Conservation (phyloP, 2,888 invertebrate genomes). For the Rambutsinella grinnellia region DNA sequence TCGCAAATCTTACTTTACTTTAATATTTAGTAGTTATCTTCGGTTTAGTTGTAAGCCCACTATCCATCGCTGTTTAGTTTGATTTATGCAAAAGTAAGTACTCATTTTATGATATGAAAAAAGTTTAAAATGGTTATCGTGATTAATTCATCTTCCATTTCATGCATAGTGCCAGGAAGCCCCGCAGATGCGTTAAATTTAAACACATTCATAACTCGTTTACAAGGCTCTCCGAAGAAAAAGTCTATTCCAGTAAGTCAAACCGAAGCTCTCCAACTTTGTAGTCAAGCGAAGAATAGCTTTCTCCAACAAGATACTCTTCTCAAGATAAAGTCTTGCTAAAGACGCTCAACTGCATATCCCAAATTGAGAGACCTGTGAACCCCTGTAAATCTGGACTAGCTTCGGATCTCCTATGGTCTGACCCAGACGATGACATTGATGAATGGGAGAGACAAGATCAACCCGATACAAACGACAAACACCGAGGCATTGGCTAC, state of each 20-base stretch:
- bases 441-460: conserved; percentile 42
- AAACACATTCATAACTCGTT: conserved; percentile 1
- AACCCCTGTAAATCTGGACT: conserved; percentile 9
- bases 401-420: conserved; percentile 39
- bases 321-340: conserved; percentile 70
- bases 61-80: too few species aligned
- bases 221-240: background rate
- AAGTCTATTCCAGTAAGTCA: conserved; percentile 1
- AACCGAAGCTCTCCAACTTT: conserved; percentile 8
- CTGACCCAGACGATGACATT: conserved; percentile 43
- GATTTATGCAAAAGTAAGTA: too few species aligned
- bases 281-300: conserved; percentile 61
- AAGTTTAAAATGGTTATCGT: background rate
- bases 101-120: too few species aligned
- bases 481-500: conserved; percentile 49
- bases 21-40: too few species aligned
- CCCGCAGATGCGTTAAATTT: background rate
- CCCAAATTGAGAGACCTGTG: conserved; percentile 13
- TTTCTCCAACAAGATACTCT: conserved; percentile 71
- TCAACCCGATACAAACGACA: conserved; percentile 29
- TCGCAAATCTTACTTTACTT: too few species aligned
- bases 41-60: too few species aligned
- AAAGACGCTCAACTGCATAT: conserved; percentile 10
- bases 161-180: background rate
- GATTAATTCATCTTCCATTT: background rate